Evolutionary conservation across 2,888 invertebrate species (phyloP).

Genomic region (Spisula subtruncata): DNA sequence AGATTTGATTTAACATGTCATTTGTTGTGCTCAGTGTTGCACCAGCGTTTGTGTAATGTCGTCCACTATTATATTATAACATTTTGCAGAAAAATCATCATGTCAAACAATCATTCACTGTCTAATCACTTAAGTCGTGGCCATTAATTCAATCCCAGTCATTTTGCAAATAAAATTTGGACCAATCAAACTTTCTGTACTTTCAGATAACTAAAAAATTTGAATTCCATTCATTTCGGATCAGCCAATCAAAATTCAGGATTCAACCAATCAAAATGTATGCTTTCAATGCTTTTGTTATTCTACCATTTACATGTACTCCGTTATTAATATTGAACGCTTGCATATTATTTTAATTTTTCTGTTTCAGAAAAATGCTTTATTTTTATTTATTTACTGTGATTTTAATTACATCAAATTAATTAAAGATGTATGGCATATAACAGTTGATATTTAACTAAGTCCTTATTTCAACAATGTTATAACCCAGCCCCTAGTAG

Average conservation of each 20-base stretch:
- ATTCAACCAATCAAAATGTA: neutral
- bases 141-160: neutral
- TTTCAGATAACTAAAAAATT: neutral
- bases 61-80: neutral
- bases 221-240: neutral
- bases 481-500: neutral
- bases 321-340: too few species aligned
- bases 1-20: conserved; percentile 7
- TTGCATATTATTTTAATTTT: too few species aligned
- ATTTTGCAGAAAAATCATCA: neutral
- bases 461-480: too few species aligned
- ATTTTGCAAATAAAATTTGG: neutral
- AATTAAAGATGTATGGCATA: too few species aligned
- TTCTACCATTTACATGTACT: too few species aligned
- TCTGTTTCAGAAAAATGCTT: too few species aligned
- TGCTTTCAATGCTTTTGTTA: too few species aligned
- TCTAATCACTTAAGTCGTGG: too few species aligned
- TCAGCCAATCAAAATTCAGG: neutral
- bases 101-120: neutral
- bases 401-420: too few species aligned
- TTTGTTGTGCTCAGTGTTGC: neutral
- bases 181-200: neutral
- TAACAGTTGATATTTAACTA: too few species aligned
- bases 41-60: neutral
- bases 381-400: too few species aligned